Conservation (phyloP, 1,140 invertebrate genomes). For the Caenorhabditis latens region DNA sequence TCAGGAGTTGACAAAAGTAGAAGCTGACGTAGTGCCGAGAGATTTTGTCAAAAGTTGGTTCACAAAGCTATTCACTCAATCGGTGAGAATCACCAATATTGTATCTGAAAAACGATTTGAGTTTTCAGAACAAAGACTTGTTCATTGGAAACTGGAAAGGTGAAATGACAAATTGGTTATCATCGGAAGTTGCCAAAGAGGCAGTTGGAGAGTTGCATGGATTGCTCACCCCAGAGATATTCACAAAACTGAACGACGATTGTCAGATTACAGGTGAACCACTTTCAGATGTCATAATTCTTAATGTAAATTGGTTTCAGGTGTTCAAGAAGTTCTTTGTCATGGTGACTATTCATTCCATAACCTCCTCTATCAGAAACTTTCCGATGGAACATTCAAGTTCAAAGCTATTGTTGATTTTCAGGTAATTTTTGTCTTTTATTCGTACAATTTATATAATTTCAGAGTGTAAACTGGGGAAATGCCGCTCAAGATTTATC, state of each 20-base stretch:
- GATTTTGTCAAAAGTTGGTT: constrained; percentile 13
- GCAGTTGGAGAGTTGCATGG: constrained; percentile 1
- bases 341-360: constrained; percentile 37
- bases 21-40: not conserved
- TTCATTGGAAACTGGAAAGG: constrained; percentile 27
- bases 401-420: constrained; percentile 31
- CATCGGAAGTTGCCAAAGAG: not conserved
- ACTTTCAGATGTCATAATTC: not conserved
- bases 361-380: constrained; percentile 11
- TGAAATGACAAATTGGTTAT: not conserved
- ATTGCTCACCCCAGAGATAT: not conserved
- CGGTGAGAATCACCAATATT: not conserved
- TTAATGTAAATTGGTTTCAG: not conserved
- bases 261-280: not conserved
- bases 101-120: not conserved
- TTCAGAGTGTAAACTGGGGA: constrained; percentile 43
- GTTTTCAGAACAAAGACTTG: constrained; percentile 15
- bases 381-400: not conserved
- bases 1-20: not conserved
- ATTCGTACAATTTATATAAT: not conserved
- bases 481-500: constrained; percentile 22
- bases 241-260: constrained; percentile 22
- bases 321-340: constrained; percentile 38
- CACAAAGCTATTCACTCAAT: not conserved
- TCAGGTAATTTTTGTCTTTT: not conserved